A percentile compares a stretch with the other conserved stretches of the same genome.
phyloP scores from a whole-genome alignment of 2,113 vertebrate genomes.

The Myiozetetes cayanensis region DNA sequence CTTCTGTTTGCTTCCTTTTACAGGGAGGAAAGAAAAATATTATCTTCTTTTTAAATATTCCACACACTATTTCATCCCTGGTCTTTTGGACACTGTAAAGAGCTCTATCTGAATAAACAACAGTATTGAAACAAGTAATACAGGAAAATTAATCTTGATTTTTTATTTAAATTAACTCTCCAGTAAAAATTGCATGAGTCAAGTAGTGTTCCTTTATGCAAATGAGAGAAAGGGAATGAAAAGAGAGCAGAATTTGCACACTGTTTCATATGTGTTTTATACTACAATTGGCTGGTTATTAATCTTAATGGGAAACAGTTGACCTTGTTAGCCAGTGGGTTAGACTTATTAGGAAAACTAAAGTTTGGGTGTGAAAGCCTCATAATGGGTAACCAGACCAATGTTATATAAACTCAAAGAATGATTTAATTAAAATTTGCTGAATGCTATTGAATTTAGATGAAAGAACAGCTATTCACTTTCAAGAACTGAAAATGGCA shows the following conservation, averaged over 20 bases:
- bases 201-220: not conserved
- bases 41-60: not conserved
- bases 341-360: not conserved
- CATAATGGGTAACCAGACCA: not conserved
- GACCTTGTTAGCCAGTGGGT: not conserved
- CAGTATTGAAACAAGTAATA: not conserved
- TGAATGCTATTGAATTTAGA: not conserved
- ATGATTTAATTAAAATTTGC: constrained; percentile 27
- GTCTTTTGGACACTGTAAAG: not conserved
- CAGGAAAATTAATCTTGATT: not conserved
- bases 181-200: not conserved
- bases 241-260: not conserved
- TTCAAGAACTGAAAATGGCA: not conserved
- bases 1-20: not conserved
- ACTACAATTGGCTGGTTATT: not conserved
- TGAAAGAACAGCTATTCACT: not conserved
- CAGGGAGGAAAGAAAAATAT: not conserved
- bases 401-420: not conserved
- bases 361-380: not conserved
- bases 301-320: not conserved
- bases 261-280: not conserved
- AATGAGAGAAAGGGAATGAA: not conserved
- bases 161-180: not conserved
- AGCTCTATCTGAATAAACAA: not conserved
- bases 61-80: not conserved